Conservation (phyloP, 2,113 vertebrate genomes). For the Petromus typicus region DNA sequence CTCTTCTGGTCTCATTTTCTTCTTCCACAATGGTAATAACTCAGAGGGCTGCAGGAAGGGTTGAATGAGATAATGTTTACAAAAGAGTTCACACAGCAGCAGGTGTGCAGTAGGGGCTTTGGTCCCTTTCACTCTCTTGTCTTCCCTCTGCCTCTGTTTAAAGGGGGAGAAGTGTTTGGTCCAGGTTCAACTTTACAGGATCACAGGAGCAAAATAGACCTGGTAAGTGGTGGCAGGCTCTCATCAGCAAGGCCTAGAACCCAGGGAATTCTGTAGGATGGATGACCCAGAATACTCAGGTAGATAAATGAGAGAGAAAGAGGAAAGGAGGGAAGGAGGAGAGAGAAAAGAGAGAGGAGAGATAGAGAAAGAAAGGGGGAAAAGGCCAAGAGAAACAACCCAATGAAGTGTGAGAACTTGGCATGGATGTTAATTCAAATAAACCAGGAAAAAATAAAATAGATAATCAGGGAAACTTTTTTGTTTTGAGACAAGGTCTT, state of each 20-base stretch:
- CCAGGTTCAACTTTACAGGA: background rate
- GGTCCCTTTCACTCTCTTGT: background rate
- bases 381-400: background rate
- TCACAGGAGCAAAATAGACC: background rate
- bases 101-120: background rate
- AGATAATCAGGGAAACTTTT: background rate
- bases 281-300: background rate
- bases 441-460: background rate
- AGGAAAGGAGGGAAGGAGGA: background rate
- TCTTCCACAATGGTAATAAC: background rate
- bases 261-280: background rate
- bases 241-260: background rate
- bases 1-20: background rate
- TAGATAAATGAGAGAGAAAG: background rate
- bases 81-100: background rate
- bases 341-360: background rate
- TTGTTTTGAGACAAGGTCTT: background rate
- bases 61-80: background rate
- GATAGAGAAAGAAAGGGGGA: background rate
- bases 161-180: background rate
- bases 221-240: background rate
- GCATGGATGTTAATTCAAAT: background rate
- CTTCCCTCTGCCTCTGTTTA: constrained; percentile 17
- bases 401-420: background rate
- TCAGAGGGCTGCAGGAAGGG: background rate